Base-by-base conservation (phyloP, 2,888 invertebrate genomes). In the Latrodectus elegans region DNA sequence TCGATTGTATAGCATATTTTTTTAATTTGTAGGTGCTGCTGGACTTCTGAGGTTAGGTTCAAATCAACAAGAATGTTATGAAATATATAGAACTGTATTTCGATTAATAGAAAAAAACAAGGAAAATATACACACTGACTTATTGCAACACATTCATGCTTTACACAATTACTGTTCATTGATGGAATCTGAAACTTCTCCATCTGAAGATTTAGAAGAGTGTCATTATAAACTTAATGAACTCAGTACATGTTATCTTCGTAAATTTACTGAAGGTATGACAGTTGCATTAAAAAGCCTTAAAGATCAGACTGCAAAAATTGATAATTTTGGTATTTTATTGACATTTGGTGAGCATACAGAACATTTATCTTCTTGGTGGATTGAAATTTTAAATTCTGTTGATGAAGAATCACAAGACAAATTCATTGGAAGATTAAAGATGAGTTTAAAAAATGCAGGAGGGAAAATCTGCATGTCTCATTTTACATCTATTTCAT, bases 71-170 rank as follows among this genome's bases (percentile, higher is more conserved):
- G 91, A 93, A 77, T 95, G 95, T 0, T 94, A 94, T 2, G 93
- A 93, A 22, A 92, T 93, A 89, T 96, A 96, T 91, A 92, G 95
- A 64, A 92, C 93, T 77, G 95, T 95, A 0, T 91, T 95, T 70
- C 92, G 92, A 90, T 92, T 94, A 53, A 92, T 92, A 8, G 91
- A 92, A 52, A 92, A 93, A 84, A 92, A 93, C 83, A 91, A 92
- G 90, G 91, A 93, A 22, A 90, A 92, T 8, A 91, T 94, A 76
- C 92, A 93, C 73, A 94, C 95, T 22, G 96, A 96, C 91, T 94
- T 94, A 75, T 92, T 95, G 2, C 94, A 94, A 90, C 93, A 94
- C 91, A 94, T 96, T 49, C 96, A 96, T 91, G 94, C 95, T 0
- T 92, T 95, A 85, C 93, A 95, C 90, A 96, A 96, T 92, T 92